Evolutionary conservation across 2,888 invertebrate species (phyloP).

Genomic region (Hermodice carunculata): DNA sequence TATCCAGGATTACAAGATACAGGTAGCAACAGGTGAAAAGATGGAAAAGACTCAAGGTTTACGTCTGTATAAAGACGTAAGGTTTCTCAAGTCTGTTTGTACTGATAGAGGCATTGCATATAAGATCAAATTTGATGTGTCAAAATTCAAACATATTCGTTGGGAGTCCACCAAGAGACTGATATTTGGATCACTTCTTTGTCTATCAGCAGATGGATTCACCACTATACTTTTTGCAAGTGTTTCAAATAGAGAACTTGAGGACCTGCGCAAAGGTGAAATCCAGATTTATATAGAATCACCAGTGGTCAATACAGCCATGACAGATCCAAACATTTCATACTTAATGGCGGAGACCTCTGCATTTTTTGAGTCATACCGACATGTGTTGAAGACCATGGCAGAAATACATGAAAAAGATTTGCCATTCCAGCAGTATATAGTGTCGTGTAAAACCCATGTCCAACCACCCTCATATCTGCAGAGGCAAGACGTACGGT

Average conservation of each 20-base stretch:
- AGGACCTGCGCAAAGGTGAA: conserved; percentile 62
- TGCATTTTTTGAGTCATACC: conserved; percentile 86
- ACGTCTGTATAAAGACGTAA: conserved; percentile 49
- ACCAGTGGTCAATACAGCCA: conserved; percentile 17
- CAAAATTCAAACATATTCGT: conserved; percentile 33
- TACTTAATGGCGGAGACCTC: conserved; percentile 81
- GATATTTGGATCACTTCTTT: conserved; percentile 80
- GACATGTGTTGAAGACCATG: conserved; percentile 80
- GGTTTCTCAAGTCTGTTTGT: conserved; percentile 42
- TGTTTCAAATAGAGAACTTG: conserved; percentile 63
- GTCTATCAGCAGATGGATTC: conserved; percentile 81
- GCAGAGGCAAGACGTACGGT: too few relatives aligned
- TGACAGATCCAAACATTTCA: conserved; percentile 14
- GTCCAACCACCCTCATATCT: conserved; percentile 70
- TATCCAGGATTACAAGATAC: conserved; percentile 69
- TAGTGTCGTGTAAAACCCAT: conserved; percentile 73
- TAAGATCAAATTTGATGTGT: conserved; percentile 36
- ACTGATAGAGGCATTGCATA: conserved; percentile 44
- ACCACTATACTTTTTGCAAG: conserved; percentile 79
- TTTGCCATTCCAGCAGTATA: conserved; percentile 80
- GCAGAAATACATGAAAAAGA: conserved; percentile 72
- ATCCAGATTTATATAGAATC: conserved; percentile 50
- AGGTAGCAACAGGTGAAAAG: not conserved
- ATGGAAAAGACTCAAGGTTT: conserved; percentile 31
- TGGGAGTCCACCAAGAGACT: conserved; percentile 75